Conservation (phyloP, 2,888 invertebrate species). For the Drosophila suboccidentalis region DNA sequence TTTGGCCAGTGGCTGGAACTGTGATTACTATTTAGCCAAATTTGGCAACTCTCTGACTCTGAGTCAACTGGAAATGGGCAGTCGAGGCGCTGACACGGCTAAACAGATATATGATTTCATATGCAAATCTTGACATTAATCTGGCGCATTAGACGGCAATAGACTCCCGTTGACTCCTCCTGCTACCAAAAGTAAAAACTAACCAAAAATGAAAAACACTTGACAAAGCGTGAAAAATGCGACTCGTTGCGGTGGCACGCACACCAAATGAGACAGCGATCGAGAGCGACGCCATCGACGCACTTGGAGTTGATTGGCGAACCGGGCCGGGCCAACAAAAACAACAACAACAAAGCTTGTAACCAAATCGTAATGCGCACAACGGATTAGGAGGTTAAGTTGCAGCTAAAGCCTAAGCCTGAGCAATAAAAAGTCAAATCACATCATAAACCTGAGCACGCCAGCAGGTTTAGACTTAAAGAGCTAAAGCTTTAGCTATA, state of each 20-base stretch:
- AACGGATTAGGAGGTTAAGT: conserved; percentile 69
- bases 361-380: conserved; percentile 38
- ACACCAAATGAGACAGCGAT: conserved; percentile 50
- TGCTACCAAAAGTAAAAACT: conserved; percentile 38
- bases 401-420: conserved; percentile 55
- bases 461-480: conserved; percentile 19
- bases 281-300: conserved; percentile 56
- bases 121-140: conserved; percentile 83
- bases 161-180: conserved; percentile 55
- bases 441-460: conserved; percentile 56
- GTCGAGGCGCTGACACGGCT: conserved; percentile 35
- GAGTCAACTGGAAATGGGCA: conserved; percentile 53
- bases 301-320: conserved; percentile 62
- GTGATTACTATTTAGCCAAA: conserved; percentile 43
- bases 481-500: not conserved
- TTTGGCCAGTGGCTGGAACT: conserved; percentile 26
- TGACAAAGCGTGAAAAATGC: conserved; percentile 78
- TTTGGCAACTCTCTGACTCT: conserved; percentile 41
- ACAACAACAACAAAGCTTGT: conserved; percentile 17
- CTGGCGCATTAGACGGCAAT: conserved; percentile 60
- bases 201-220: conserved; percentile 11
- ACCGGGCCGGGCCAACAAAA: conserved; percentile 29
- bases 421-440: conserved; percentile 67
- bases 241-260: conserved; percentile 50
- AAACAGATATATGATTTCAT: conserved; percentile 68